phyloP scores from a whole-genome alignment of 2,888 invertebrate species.

The Crocallis elinguaria region DNA sequence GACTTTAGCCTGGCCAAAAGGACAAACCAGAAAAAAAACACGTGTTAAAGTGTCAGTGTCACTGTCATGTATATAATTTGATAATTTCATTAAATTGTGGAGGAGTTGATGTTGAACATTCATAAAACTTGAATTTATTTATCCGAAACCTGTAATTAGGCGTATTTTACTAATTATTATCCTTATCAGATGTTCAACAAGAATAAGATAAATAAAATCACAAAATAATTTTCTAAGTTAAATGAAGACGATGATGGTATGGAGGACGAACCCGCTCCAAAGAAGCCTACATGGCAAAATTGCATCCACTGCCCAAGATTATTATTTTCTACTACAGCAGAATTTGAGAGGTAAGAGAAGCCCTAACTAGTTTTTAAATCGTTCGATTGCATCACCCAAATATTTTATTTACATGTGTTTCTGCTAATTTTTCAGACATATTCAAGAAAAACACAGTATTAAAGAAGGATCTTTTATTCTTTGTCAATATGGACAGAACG shows the following conservation, averaged over 20 bases:
- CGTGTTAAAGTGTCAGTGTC: too few species aligned
- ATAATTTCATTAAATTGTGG: neutral
- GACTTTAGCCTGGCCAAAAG: too few species aligned
- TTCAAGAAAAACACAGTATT: conserved; percentile 91
- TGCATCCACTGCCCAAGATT: conserved; percentile 86
- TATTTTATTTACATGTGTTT: neutral
- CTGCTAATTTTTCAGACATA: conserved; percentile 86
- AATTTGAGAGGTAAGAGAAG: conserved; percentile 85
- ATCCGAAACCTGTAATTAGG: too few species aligned
- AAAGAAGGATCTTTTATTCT: conserved; percentile 94
- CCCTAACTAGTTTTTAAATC: neutral
- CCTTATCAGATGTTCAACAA: neutral
- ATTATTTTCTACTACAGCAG: conserved; percentile 82
- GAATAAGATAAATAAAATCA: neutral
- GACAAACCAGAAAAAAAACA: too few species aligned
- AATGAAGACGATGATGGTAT: conserved; percentile 71
- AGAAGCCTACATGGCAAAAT: conserved; percentile 84
- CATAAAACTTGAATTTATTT: too few species aligned
- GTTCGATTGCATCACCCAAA: conserved; percentile 5
- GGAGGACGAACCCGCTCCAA: conserved; percentile 71
- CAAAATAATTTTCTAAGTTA: conserved; percentile 23
- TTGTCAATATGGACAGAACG: conserved; percentile 94
- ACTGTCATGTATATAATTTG: neutral
- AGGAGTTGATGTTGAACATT: too few species aligned
- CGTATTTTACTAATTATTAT: too few species aligned